Evolutionary conservation across 2,888 invertebrate genomes (phyloP).

Genomic region (Drosophila helvetica): DNA sequence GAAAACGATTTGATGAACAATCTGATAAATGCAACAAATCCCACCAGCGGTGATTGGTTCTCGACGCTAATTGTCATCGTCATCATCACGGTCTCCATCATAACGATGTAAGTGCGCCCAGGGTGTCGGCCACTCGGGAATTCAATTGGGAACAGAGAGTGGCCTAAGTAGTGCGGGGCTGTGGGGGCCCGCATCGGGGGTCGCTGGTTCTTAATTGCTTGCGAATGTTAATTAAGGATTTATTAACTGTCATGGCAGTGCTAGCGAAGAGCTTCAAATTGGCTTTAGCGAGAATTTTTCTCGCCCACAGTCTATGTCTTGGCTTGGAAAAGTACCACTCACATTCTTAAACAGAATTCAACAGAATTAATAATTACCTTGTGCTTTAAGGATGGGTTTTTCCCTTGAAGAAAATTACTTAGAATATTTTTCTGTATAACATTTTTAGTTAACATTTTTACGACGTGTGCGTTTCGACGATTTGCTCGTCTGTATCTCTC

Average conservation of each 20-base stretch:
- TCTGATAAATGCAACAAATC: conserved; percentile 82
- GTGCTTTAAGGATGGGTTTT: not conserved
- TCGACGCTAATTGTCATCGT: conserved; percentile 82
- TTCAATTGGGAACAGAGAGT: conserved; percentile 42
- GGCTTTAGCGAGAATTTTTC: conserved; percentile 21
- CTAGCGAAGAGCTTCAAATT: conserved; percentile 11
- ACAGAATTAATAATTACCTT: not conserved
- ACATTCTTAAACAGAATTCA: not conserved
- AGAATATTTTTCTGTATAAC: too few relatives aligned
- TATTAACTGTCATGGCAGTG: conserved; percentile 49
- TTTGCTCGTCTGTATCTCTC: too few relatives aligned
- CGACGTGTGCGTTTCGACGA: too few relatives aligned
- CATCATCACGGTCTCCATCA: conserved; percentile 81
- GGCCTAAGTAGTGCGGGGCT: conserved; percentile 1
- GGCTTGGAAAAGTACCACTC: not conserved
- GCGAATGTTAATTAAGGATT: conserved; percentile 67
- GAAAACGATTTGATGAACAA: conserved; percentile 83
- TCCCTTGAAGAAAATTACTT: too few relatives aligned
- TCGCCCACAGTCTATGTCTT: not conserved
- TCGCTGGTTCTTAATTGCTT: conserved; percentile 48
- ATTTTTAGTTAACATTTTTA: too few relatives aligned
- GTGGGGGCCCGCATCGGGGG: not conserved
- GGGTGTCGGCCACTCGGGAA: conserved; percentile 19
- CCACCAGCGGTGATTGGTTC: conserved; percentile 83
- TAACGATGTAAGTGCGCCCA: conserved; percentile 81